Evolutionary conservation across 2,888 invertebrate species (phyloP), one percentile per base, ranked within the genome.

Genomic region (Cephus sareptanus): DNA sequence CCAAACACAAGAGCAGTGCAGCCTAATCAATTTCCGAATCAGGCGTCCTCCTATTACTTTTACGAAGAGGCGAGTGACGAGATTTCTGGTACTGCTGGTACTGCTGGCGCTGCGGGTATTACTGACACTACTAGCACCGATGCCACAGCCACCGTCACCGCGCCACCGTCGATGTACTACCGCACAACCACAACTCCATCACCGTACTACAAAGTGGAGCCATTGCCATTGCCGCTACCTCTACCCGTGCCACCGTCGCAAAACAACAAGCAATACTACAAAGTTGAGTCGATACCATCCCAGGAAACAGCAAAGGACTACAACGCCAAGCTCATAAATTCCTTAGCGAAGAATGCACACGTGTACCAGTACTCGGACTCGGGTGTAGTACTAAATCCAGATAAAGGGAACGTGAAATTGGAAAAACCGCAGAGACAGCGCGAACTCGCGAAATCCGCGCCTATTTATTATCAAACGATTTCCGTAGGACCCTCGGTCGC

Each of bases 21-120:
- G n/a, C 82, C 83, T 0, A 82, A 80, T 23, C 80, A 84, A 30
- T 76, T 85, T 33, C 83, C 86, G 1, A 87, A 86, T 35, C 90
- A 88, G 40, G 93, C 94, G 1, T 95, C 95, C 11, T 95, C 95
- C 11, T 95, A 94, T 90, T 95, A 94, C 85, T 95, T 95, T 87
- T 95, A 95, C 84, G 95, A 95, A 81, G 95, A 95, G 87, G 87
- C 91, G 0, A 87, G 80, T 75, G 87, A 89, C 34, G 88, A 87
- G 12, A 85, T 88, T 40, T 80, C 83, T 0, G 83, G 80, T 1
- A 86, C 86, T 4, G 87, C 88, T 37, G 37, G 37, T 37, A 13
- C 13, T 4, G 87, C 88, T 40, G 15, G 4, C 4, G 3, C 37
- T 13, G 13, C 37, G 15, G 30, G 30, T 70, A 30, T 1, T 70